Evolutionary conservation across 2,113 vertebrate genomes (phyloP), one percentile per base, ranked within the genome.

Genomic region (Pampusana beccarii): DNA sequence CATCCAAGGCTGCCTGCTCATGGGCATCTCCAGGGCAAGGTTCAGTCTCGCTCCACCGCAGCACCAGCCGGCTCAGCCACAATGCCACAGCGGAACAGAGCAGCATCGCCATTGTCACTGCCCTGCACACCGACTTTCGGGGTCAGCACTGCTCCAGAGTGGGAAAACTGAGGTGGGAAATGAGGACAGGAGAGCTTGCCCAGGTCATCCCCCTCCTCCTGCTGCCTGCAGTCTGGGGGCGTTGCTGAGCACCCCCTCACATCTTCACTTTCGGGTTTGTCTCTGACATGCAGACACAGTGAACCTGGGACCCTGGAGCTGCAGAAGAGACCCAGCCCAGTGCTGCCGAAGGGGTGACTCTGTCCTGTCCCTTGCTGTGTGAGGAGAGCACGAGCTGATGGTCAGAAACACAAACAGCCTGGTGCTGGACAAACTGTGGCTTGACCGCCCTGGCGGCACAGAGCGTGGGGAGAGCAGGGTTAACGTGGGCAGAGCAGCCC

Each of bases 391-490:
- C 2, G 3, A 2, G 44, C 42, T 57, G 18, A 4, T 44, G 21
- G 58, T 90, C 69, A 86, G 51, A 38, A 25, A 2, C 24, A 16
- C 53, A 14, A 56, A 34, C 44, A 16, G 12, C 50, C 25, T 13
- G 31, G 57, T 33, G 12, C 54, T 6, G 23, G 48, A 28, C 33
- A n/a, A 70, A 15, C 18, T 21, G 16, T 58, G 10, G 2, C 53
- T 67, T 4, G 0, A 33, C 51, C 0, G 0, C 64, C 40, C 46
- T 48, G 10, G 29, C 1, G 0, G 44, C 31, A 18, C 36, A 9
- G 62, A 9, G 15, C 3, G 0, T 13, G 71, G 86, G 86, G 61
- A 71, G 38, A 67, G 62, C 79, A 48, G 86, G 66, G 88, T 51
- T 71, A 71, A 38, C 1, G 2, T 5, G 53, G 81, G 74, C 88